Conservation (phyloP, 2,888 invertebrate species). For the Diploptera punctata region DNA sequence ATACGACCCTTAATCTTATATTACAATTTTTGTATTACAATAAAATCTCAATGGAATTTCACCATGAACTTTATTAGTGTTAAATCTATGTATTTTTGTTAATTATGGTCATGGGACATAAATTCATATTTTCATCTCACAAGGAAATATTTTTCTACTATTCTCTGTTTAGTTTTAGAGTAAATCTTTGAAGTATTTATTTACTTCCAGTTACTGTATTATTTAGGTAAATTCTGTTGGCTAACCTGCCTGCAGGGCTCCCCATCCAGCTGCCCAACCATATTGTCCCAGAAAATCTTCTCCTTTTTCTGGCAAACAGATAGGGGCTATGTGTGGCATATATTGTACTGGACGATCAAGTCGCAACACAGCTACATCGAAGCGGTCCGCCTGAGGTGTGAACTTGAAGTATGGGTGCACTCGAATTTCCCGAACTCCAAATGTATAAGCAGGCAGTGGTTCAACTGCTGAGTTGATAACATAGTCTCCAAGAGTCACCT, state of each 20-base stretch:
- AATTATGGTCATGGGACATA: too few relatives aligned
- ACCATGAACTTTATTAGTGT: too few relatives aligned
- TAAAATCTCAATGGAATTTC: too few relatives aligned
- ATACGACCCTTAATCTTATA: too few relatives aligned
- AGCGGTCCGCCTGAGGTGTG: slow-evolving; percentile 90
- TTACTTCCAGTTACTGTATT: too few relatives aligned
- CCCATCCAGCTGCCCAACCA: slow-evolving; percentile 95
- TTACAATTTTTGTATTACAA: too few relatives aligned
- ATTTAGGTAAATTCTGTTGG: too few relatives aligned
- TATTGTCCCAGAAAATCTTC: slow-evolving; percentile 90
- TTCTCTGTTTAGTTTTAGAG: too few relatives aligned
- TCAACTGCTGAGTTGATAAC: slow-evolving; percentile 94
- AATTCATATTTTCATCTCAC: too few relatives aligned
- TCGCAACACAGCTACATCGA: slow-evolving; percentile 89
- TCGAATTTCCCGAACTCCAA: slow-evolving; percentile 88
- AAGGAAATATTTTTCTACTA: too few relatives aligned
- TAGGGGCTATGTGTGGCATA: slow-evolving; percentile 68
- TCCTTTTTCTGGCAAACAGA: slow-evolving; percentile 89
- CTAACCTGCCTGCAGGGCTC: slow-evolving; percentile 73
- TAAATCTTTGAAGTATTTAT: too few relatives aligned
- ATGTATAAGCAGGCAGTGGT: slow-evolving; percentile 89
- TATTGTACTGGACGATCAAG: slow-evolving; percentile 87
- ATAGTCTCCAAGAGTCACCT: slow-evolving; percentile 91
- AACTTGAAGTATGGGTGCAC: slow-evolving; percentile 93
- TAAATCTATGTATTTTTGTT: too few relatives aligned